Percentiles rank a stretch among this genome's conserved stretches.
Conservation (phyloP, 2,797 vertebrate species). For the Aphelocoma californica region DNA sequence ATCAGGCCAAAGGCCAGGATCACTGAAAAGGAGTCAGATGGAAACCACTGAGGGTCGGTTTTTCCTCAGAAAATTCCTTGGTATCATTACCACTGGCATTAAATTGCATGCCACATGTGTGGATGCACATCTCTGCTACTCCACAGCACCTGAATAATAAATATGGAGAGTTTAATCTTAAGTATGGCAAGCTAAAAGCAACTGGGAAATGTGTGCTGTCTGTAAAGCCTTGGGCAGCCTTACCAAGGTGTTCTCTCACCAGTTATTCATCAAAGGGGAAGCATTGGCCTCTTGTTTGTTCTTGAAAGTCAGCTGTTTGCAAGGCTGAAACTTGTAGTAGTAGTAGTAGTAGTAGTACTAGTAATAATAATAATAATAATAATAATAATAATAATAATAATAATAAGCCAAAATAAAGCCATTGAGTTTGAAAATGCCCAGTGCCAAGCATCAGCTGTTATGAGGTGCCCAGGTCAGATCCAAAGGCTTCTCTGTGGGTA, state of each 20-base stretch:
- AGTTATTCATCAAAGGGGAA: not conserved
- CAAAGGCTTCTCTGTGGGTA: not conserved
- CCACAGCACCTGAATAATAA: not conserved
- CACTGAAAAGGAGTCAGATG: not conserved
- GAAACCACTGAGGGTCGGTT: not conserved
- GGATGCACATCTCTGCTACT: not conserved
- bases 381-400: not conserved
- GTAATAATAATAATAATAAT: too few relatives aligned
- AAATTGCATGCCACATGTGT: fast-evolving
- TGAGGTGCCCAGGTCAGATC: not conserved
- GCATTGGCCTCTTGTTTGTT: not conserved
- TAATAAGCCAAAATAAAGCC: not conserved
- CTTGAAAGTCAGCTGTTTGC: fast-evolving
- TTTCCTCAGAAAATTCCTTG: not conserved
- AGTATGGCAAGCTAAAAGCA: not conserved
- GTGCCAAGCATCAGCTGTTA: not conserved
- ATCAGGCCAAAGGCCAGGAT: not conserved
- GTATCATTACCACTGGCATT: not conserved
- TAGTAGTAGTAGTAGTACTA: not conserved
- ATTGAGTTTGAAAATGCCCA: not conserved
- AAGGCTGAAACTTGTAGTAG: not conserved
- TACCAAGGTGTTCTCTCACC: not conserved
- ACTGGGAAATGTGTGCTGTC: not conserved
- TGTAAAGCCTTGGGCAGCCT: not conserved
- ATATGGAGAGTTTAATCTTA: not conserved